Evolutionary conservation across 1,140 invertebrate genomes (phyloP).

Genomic region (Zeugodacus cucurbitae): DNA sequence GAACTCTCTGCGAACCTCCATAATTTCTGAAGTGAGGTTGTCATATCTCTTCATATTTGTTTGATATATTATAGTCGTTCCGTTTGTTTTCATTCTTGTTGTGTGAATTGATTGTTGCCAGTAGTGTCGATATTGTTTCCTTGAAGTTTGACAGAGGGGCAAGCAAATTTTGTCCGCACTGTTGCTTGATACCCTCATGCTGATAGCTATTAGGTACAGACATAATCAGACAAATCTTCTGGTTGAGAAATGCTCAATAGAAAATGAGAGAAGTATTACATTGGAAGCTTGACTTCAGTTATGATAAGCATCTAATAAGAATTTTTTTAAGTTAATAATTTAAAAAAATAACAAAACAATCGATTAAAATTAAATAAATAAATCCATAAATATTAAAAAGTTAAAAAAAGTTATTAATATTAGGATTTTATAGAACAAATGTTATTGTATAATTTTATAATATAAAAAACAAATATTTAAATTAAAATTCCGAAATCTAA

Average conservation of each 20-base stretch:
- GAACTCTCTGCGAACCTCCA: neutral
- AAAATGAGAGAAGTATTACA: neutral
- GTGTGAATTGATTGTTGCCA: neutral
- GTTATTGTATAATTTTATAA: too few relatives aligned
- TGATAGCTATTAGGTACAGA: too few relatives aligned
- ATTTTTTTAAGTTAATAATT: too few relatives aligned
- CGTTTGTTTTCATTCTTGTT: neutral
- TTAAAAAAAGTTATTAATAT: too few relatives aligned
- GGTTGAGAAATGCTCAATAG: neutral
- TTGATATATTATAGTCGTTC: neutral
- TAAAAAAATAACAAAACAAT: too few relatives aligned
- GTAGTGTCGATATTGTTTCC: neutral
- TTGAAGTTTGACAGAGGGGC: neutral
- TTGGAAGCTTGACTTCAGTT: too few relatives aligned
- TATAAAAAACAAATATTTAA: neutral
- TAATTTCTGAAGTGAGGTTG: neutral
- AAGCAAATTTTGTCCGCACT: neutral
- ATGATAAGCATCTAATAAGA: too few relatives aligned
- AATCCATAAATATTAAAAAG: too few relatives aligned
- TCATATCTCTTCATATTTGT: too few relatives aligned
- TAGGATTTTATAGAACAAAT: too few relatives aligned
- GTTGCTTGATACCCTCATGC: neutral
- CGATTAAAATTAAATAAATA: too few relatives aligned
- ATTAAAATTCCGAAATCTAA: too few relatives aligned
- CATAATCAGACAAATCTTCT: neutral